Evolutionary conservation across 2,113 vertebrate genomes (phyloP).

Genomic region (Ovis canadensis): DNA sequence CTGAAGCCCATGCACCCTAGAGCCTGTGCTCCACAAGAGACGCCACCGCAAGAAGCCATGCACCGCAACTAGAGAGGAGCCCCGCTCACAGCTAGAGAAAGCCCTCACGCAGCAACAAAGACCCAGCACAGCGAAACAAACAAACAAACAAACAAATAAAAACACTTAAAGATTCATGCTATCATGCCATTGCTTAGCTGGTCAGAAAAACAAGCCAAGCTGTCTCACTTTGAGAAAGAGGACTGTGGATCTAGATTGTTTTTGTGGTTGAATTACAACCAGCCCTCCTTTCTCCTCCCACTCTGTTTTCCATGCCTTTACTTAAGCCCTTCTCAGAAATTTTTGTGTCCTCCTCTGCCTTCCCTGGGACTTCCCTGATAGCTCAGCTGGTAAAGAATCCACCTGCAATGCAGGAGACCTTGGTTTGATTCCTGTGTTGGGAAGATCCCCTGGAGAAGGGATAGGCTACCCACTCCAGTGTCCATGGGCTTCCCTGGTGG

Average conservation of each 20-base stretch:
- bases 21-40: not conserved
- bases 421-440: not conserved
- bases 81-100: not conserved
- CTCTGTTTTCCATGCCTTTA: not conserved
- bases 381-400: not conserved
- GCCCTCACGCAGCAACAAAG: accelerated
- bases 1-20: not conserved
- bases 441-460: not conserved
- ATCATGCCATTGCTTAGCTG: not conserved
- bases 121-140: not conserved
- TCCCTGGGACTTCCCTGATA: not conserved
- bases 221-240: not conserved
- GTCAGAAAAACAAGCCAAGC: not conserved
- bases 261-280: not conserved
- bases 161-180: not conserved
- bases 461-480: not conserved
- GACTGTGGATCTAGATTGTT: not conserved
- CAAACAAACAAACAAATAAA: not conserved
- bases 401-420: not conserved
- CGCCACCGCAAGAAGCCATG: accelerated
- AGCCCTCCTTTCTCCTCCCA: not conserved
- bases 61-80: not conserved
- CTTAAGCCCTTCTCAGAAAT: not conserved
- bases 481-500: not conserved
- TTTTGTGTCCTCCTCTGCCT: not conserved